A percentile compares a stretch with the other conserved stretches of the same genome.
Conservation (phyloP, 64 coral and sea anemone genomes). For the Acropora yongei region DNA sequence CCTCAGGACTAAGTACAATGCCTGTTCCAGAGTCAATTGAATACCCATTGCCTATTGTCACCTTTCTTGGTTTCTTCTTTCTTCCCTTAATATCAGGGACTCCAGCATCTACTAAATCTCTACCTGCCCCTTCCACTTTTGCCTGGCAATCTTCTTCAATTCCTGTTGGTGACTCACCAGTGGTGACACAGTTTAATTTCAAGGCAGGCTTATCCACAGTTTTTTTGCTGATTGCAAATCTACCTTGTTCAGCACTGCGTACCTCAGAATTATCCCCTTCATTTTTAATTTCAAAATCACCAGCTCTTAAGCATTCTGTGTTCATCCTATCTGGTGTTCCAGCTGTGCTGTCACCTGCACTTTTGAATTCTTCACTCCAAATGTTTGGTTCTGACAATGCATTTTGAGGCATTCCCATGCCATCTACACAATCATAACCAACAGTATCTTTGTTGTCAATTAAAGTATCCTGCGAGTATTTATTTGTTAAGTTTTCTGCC, state of each 20-base stretch:
- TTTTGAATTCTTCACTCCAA: not conserved
- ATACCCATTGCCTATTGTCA: not conserved
- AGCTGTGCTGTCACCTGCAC: not conserved
- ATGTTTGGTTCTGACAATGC: not conserved
- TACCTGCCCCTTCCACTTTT: not conserved
- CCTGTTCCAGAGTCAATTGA: not conserved
- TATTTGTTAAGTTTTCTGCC: not conserved
- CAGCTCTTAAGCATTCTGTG: not conserved
- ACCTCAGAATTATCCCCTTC: not conserved
- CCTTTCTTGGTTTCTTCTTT: not conserved
- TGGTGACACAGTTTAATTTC: not conserved
- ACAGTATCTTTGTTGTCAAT: not conserved
- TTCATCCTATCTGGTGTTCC: not conserved
- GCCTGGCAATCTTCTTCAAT: not conserved
- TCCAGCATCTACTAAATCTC: not conserved
- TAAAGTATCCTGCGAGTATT: not conserved
- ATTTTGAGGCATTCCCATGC: not conserved
- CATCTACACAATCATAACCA: not conserved
- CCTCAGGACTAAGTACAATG: slow-evolving; percentile 29
- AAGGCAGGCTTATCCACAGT: not conserved
- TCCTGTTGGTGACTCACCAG: not conserved
- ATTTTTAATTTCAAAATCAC: not conserved
- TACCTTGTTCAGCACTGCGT: not conserved
- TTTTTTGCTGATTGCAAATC: not conserved
- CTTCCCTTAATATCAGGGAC: not conserved